Evolutionary conservation across 2,888 invertebrate genomes (phyloP).

Genomic region (Agonum fuliginosum): DNA sequence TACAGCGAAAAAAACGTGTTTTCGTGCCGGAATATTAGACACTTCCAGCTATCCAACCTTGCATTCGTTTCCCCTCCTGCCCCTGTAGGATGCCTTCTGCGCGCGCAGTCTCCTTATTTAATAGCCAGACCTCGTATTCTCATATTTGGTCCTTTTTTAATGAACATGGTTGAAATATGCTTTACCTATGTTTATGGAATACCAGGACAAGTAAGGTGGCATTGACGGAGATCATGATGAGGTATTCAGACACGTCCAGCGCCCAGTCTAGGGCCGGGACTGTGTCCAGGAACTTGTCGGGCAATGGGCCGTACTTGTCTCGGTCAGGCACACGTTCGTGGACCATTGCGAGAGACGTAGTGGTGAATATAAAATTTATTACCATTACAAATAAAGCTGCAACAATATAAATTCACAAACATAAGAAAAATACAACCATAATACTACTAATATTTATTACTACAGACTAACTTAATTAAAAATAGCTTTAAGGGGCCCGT

Average conservation of each 20-base stretch:
- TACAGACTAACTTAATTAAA: too few species aligned
- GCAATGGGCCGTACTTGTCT: conserved; percentile 83
- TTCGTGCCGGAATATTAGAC: too few species aligned
- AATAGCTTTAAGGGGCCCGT: too few species aligned
- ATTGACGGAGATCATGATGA: conserved; percentile 88
- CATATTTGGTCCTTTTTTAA: too few species aligned
- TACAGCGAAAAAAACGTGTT: too few species aligned
- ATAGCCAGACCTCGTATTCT: too few species aligned
- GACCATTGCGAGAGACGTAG: conserved; percentile 86
- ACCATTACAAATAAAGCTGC: conserved; percentile 79
- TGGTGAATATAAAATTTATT: conserved; percentile 79
- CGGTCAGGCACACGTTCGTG: conserved; percentile 92
- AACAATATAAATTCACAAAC: conserved; percentile 67
- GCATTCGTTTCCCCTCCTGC: too few species aligned
- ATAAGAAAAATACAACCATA: too few species aligned
- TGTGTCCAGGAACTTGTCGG: conserved; percentile 88
- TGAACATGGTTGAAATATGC: background rate
- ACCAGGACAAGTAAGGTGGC: conserved; percentile 85
- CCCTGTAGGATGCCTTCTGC: too few species aligned
- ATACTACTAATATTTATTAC: too few species aligned
- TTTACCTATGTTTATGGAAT: conserved; percentile 89
- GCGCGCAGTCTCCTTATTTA: too few species aligned
- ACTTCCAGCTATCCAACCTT: too few species aligned
- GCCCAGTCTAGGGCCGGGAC: conserved; percentile 86
- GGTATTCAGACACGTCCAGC: conserved; percentile 87